Evolutionary conservation across 2,797 vertebrate genomes (phyloP).

Genomic region (Megaceryle alcyon): DNA sequence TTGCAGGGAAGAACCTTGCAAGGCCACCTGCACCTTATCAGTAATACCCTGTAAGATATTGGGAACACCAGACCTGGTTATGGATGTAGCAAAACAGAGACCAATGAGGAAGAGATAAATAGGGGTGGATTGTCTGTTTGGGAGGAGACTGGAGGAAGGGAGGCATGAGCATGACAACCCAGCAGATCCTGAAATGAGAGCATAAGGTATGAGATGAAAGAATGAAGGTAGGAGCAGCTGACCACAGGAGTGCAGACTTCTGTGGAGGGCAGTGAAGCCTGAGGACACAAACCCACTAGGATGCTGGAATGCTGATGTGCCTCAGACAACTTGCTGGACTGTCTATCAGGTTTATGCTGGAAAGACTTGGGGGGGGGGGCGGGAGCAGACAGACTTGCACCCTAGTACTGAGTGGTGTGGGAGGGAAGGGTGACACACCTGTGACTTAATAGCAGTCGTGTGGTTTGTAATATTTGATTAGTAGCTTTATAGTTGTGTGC

Average conservation of each 20-base stretch:
- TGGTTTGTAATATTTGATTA: neutral
- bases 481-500: neutral
- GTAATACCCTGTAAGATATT: neutral
- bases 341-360: neutral
- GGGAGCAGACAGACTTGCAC: neutral
- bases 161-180: neutral
- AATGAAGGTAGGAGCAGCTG: neutral
- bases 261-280: neutral
- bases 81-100: neutral
- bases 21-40: neutral
- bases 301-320: neutral
- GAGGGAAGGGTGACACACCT: neutral
- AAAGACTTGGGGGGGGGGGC: neutral
- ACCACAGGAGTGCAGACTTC: neutral
- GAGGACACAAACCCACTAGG: neutral
- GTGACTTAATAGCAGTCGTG: neutral
- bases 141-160: neutral
- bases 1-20: neutral
- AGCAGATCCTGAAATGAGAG: neutral
- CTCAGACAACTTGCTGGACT: neutral
- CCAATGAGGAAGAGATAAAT: neutral
- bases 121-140: neutral
- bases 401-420: neutral
- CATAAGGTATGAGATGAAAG: neutral
- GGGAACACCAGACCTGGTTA: neutral